A percentile compares a stretch with the other conserved stretches of the same genome.
phyloP scores from a whole-genome alignment of 2,888 invertebrate genomes.

The Luperina nickerlii region DNA sequence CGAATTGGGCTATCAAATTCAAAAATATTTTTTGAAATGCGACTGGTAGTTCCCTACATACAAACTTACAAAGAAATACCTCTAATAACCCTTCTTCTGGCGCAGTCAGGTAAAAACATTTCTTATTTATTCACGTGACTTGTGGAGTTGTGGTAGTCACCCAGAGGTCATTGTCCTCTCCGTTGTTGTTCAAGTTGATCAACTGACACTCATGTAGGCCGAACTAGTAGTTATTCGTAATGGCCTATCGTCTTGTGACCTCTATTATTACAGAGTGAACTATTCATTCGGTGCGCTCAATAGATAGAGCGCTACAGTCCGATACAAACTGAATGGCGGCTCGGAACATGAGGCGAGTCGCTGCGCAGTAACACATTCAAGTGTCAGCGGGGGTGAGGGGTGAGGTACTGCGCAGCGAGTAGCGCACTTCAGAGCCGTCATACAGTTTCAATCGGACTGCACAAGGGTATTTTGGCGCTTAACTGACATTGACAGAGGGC shows the following conservation, averaged over 20 bases:
- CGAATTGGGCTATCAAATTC: too few relatives aligned
- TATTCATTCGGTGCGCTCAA: slow-evolving; percentile 1
- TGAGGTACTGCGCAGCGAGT: too few relatives aligned
- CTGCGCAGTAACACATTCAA: not conserved
- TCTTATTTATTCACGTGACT: not conserved
- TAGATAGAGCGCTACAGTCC: not conserved
- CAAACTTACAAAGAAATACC: not conserved
- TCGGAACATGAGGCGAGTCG: not conserved
- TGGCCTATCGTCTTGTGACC: slow-evolving; percentile 19
- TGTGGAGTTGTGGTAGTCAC: not conserved
- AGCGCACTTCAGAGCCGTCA: too few relatives aligned
- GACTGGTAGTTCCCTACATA: too few relatives aligned
- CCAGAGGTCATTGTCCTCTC: slow-evolving; percentile 17
- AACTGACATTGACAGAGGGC: not conserved
- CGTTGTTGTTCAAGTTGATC: slow-evolving; percentile 21
- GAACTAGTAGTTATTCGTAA: not conserved
- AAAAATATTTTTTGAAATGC: too few relatives aligned
- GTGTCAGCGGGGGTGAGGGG: not conserved
- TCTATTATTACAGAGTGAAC: not conserved
- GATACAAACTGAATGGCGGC: not conserved
- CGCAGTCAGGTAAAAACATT: not conserved
- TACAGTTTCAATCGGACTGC: too few relatives aligned
- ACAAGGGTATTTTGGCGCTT: not conserved
- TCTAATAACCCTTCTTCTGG: not conserved
- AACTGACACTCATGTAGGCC: slow-evolving; percentile 8